Evolutionary conservation across 2,888 invertebrate genomes (phyloP).

Genomic region (Stenchaetothrips biformis): DNA sequence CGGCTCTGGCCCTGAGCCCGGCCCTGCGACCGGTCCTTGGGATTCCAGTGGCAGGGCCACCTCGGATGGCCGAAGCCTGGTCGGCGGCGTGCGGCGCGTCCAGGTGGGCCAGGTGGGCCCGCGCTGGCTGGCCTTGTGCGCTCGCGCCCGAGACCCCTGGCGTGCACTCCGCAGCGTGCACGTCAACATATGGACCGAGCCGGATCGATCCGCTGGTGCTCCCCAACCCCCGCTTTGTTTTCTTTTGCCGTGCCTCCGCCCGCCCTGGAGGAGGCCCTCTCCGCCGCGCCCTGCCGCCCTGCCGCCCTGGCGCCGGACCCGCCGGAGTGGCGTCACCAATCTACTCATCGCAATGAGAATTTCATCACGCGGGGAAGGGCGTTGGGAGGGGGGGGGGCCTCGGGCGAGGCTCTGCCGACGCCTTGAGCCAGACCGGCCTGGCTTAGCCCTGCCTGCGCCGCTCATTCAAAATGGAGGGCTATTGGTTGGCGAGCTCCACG

Average conservation of each 20-base stretch:
- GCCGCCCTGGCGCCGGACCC: no score
- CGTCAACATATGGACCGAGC: background rate
- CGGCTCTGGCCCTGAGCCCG: background rate
- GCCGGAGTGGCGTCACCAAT: no score
- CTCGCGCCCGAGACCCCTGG: background rate
- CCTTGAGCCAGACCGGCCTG: background rate
- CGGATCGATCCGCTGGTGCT: conserved; percentile 3
- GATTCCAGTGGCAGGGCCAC: background rate
- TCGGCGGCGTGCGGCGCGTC: no score
- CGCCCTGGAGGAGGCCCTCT: no score
- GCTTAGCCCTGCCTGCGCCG: background rate
- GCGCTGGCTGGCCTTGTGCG: background rate
- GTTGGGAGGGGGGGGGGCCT: background rate
- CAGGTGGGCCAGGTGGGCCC: no score
- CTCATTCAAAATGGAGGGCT: background rate
- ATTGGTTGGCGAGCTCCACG: background rate
- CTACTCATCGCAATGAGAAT: no score
- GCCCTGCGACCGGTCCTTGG: background rate
- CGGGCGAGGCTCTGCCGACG: no score
- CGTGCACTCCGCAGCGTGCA: no score
- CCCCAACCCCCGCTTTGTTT: no score
- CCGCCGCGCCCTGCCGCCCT: no score
- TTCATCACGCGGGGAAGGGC: no score
- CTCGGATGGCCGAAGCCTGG: background rate
- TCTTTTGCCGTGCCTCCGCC: no score